Base-by-base conservation (phyloP, 1,140 invertebrate species). In the Scaptodrosophila lebanonensis region DNA sequence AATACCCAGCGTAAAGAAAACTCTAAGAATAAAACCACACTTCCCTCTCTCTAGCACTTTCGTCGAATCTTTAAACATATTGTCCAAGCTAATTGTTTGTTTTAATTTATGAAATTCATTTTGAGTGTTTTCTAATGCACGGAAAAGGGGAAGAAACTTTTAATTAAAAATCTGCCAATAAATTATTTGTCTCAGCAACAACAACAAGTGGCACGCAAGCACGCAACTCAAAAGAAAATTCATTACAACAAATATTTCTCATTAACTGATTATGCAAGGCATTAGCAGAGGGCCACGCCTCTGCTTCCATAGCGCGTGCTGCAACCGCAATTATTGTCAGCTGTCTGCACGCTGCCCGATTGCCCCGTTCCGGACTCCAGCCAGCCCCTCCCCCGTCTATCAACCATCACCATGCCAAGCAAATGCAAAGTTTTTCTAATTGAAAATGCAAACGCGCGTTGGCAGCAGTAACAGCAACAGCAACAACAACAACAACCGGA, bases 81-180 rank as follows among this genome's bases (percentile, higher is more conserved):
- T n/a, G n/a, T n/a, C n/a, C n/a, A n/a, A n/a, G 27, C 35, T n/a
- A 11, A 32, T 22, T 32, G 42, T 45, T 56, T 44, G 12, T 22
- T 45, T 20, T 15, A 77, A 75, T 77, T 77, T 60, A 77, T 73
- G 68, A 40, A 48, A 12, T 27, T 35, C 50, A 56, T 64, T 60
- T 62, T 36, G 51, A 54, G 50, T 47, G 48, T 39, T 36, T 47
- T 22, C 38, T 49, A 39, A 51, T 53, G 60, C 69, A 43, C 54
- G 61, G 33, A 44, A 44, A 38, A 44, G 39, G 9, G 20, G 9
- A 27, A 12, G n/a, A n/a, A 6, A 44, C 73, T 77, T 66, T 77
- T 77, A 77, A 77, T 77, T 77, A 77, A 77, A 77, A 77, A 73
- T 73, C 73, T 77, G 73, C 75, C 73, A 77, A 77, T 77, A 77